Percentiles rank a stretch among this genome's conserved stretches.
Evolutionary conservation across 1,140 invertebrate genomes (phyloP).

Genomic region (Phenacoccus solenopsis): DNA sequence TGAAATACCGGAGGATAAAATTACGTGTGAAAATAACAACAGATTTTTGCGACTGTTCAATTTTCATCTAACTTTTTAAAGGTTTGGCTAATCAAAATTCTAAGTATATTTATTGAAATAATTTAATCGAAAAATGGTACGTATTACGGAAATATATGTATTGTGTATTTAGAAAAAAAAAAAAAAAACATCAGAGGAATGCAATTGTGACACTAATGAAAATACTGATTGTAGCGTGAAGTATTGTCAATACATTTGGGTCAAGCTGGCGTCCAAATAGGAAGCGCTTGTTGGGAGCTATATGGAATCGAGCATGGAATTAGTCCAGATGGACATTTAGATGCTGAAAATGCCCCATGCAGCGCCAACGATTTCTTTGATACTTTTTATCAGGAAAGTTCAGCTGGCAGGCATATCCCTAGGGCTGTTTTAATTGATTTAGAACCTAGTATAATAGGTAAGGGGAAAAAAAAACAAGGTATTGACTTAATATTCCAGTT

Average conservation of each 20-base stretch:
- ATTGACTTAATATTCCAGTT: neutral
- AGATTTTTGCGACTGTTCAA: no score
- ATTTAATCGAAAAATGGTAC: no score
- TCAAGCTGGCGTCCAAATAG: constrained; percentile 62
- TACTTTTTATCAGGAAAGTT: constrained; percentile 54
- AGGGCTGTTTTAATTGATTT: constrained; percentile 68
- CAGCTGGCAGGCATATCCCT: constrained; percentile 55
- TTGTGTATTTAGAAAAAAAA: no score
- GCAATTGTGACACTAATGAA: no score
- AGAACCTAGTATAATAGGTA: constrained; percentile 55
- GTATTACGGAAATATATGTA: no score
- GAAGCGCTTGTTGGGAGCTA: constrained; percentile 52
- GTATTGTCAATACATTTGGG: constrained; percentile 55
- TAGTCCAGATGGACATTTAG: constrained; percentile 41
- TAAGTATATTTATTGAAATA: no score
- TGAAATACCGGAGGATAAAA: neutral
- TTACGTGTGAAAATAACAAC: neutral
- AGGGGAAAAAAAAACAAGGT: no score
- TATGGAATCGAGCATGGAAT: constrained; percentile 62
- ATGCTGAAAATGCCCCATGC: constrained; percentile 21
- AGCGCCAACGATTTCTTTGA: constrained; percentile 7
- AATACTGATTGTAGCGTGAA: constrained; percentile 36
- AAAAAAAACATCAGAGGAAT: no score
- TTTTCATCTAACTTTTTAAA: no score
- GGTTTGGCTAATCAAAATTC: no score